These are phyloP conservation scores for Apoderus coryli DNA, from an alignment of 2,888 invertebrate genomes.

Conservation along the genomic window DNA sequence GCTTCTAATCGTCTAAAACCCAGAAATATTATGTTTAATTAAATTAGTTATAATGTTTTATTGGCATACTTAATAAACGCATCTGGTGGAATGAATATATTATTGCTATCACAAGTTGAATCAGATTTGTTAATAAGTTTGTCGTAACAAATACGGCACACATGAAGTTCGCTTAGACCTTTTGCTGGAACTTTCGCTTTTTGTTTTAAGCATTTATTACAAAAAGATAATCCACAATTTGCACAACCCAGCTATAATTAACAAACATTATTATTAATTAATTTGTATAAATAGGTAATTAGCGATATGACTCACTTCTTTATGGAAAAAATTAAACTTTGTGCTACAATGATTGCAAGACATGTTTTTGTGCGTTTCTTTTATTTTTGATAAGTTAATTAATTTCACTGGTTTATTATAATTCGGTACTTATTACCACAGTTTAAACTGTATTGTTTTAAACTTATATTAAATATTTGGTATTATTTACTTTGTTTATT, in stretches of 20 bases:
- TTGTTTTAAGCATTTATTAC: constrained; percentile 64
- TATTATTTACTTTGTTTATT: too few relatives aligned
- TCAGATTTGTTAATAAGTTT: constrained; percentile 27
- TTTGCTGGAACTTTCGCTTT: constrained; percentile 49
- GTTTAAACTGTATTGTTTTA: too few relatives aligned
- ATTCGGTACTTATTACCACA: too few relatives aligned
- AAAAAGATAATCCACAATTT: constrained; percentile 70
- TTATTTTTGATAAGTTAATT: too few relatives aligned
- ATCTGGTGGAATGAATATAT: constrained; percentile 36
- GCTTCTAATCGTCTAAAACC: constrained; percentile 34
- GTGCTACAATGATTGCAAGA: constrained; percentile 58
- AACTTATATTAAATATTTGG: too few relatives aligned
- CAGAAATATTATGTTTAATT: constrained; percentile 1
- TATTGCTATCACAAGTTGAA: constrained; percentile 11
- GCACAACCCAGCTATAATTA: constrained; percentile 63
- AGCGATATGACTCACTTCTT: constrained; percentile 44
- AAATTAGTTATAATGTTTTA: constrained; percentile 1
- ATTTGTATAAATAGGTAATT: background rate
- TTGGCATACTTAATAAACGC: constrained; percentile 39
- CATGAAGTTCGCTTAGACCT: constrained; percentile 47
- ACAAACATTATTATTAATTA: constrained; percentile 1
- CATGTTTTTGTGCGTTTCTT: too few relatives aligned
- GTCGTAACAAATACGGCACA: constrained; percentile 43
- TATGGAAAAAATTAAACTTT: constrained; percentile 54
- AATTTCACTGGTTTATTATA: too few relatives aligned